These are phyloP conservation scores for Pseudoatta argentina DNA, from an alignment of 1,140 invertebrate genomes.

Conservation along the genomic window DNA sequence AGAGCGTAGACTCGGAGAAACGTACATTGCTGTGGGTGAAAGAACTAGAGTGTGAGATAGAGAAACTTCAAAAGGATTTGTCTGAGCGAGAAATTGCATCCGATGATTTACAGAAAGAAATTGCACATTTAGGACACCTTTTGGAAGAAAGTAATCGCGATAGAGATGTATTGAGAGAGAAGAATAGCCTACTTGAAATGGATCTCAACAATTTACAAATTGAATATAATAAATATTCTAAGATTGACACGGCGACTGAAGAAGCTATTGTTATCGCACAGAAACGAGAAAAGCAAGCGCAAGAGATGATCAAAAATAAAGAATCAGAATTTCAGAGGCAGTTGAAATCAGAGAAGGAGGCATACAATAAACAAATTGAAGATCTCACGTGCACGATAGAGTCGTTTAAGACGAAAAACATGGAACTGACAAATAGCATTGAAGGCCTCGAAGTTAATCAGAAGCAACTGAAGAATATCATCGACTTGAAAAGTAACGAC, in stretches of 20 bases:
- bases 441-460: conserved; percentile 78
- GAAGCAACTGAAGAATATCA: conserved; percentile 75
- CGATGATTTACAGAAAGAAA: conserved; percentile 59
- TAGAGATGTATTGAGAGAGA: conserved; percentile 76
- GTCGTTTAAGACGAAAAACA: conserved; percentile 70
- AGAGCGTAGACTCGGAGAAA: conserved; percentile 77
- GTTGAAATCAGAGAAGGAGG: conserved; percentile 72
- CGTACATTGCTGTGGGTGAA: conserved; percentile 73
- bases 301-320: conserved; percentile 64
- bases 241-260: conserved; percentile 40
- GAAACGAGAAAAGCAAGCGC: conserved; percentile 75
- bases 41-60: conserved; percentile 79
- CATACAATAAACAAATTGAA: conserved; percentile 70
- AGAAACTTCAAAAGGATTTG: conserved; percentile 79
- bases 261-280: conserved; percentile 65
- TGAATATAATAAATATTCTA: conserved; percentile 75
- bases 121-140: conserved; percentile 50
- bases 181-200: conserved; percentile 74
- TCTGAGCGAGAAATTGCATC: conserved; percentile 44
- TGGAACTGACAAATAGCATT: conserved; percentile 75
- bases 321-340: conserved; percentile 77
- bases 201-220: conserved; percentile 75
- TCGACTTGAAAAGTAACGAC: conserved; percentile 76
- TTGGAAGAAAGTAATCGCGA: conserved; percentile 75
- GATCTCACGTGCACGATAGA: conserved; percentile 71